A percentile compares a stretch with the other conserved stretches of the same genome.
These are phyloP conservation scores for Zaprionus camerounensis DNA, from an alignment of 1,140 invertebrate genomes.

Conservation along the genomic window DNA sequence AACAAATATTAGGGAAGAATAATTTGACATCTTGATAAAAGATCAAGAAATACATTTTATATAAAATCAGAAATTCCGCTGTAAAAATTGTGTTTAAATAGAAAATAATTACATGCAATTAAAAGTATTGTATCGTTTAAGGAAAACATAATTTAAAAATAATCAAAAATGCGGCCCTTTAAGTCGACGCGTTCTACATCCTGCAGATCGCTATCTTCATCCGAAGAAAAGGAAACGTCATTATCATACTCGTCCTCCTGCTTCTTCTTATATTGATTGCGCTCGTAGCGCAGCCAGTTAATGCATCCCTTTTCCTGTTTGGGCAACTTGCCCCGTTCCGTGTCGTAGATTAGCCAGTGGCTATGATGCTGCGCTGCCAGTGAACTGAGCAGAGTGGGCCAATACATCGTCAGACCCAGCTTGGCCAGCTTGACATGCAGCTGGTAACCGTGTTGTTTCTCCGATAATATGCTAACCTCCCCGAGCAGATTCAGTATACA, in stretches of 20 bases:
- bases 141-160: background rate
- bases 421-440: slow-evolving; percentile 60
- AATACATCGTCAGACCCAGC: background rate
- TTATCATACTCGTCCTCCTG: background rate
- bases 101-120: background rate
- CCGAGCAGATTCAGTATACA: slow-evolving; percentile 57
- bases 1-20: background rate
- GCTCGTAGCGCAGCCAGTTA: slow-evolving; percentile 36
- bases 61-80: background rate
- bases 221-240: background rate
- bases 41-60: background rate
- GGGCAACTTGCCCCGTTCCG: slow-evolving; percentile 8
- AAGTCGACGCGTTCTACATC: background rate
- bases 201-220: background rate
- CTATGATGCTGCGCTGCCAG: slow-evolving; percentile 32
- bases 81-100: background rate
- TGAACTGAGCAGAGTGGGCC: slow-evolving; percentile 50
- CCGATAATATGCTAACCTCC: slow-evolving; percentile 41
- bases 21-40: background rate
- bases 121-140: background rate
- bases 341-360: slow-evolving; percentile 58
- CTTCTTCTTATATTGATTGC: background rate
- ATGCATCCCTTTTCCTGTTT: background rate
- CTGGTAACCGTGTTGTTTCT: slow-evolving; percentile 48
- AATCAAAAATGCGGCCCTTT: background rate